Base-by-base conservation (phyloP, 1,140 invertebrate genomes). In the Ditylenchus dipsaci region DNA sequence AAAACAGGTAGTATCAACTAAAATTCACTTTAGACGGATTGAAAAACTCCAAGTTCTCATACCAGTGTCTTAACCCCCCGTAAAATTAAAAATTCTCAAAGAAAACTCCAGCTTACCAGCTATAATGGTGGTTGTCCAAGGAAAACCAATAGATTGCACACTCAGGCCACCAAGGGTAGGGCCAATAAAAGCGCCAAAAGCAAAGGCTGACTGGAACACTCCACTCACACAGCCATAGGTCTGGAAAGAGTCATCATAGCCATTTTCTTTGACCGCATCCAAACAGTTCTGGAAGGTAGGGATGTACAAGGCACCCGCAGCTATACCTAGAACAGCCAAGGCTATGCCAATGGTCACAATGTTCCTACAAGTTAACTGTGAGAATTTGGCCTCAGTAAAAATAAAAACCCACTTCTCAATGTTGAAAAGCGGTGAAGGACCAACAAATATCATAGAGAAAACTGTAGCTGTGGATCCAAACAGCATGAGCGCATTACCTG, bases 151-250 rank as follows among this genome's bases (percentile, higher is more conserved):
- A 17, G 49, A 26, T 59, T 81, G 66, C 15, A 83, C 80, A 42
- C 64, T 59, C 17, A 78, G 59, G 9, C 80, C 81, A 38, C 80
- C 80, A 5, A 82, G 45, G 7, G 80, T 82, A 30, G 80, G 80
- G 13, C 77, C 77, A 15, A 79, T 67, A 65, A 79, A 79, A 19
- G 79, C 78, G 9, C 77, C 77, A 58, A 80, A 81, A 0, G 79
- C 78, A 63, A 82, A 82, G 11, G 80, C 80, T 3, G 80, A 77
- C 59, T 82, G 80, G 57, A 82, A 82, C 17, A 82, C 72, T 19
- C 80, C 80, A 3, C 79, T 82, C 1, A 82, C 80, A 59, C 81
- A 82, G 9, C 80, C 80, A 65, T 82, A 82, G 7, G 80, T 82
- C 38, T 82, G 74, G 59, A 82, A 82, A n/a, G 70, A 75, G 43